Conservation (phyloP, 1,140 invertebrate species). For the Drosophila ercepeae region DNA sequence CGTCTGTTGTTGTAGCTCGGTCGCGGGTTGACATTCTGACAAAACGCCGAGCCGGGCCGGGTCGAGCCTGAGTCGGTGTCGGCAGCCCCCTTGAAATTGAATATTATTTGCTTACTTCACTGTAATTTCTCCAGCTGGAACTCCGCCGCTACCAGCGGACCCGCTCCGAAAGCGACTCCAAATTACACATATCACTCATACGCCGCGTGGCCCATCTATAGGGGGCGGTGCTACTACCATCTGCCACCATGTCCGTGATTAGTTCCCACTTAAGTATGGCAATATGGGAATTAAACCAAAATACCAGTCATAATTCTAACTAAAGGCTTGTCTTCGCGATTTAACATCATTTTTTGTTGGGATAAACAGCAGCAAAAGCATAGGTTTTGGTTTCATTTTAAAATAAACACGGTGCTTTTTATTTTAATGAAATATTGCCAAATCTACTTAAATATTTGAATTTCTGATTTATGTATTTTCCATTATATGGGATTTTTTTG, state of each 20-base stretch:
- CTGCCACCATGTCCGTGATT: constrained; percentile 11
- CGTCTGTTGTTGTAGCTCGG: constrained; percentile 50
- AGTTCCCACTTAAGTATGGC: constrained; percentile 12
- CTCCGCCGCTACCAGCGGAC: not conserved
- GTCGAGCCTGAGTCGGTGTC: not conserved
- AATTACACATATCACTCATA: constrained; percentile 70
- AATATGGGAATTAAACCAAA: not conserved
- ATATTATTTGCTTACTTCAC: constrained; percentile 68
- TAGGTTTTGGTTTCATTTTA: not conserved
- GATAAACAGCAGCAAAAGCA: not conserved
- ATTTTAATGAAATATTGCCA: not conserved
- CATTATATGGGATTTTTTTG: not conserved
- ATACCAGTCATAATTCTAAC: not conserved
- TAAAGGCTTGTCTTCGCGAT: not conserved
- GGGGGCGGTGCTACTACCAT: constrained; percentile 20
- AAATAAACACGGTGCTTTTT: no score
- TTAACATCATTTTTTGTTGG: not conserved
- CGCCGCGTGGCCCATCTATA: constrained; percentile 18
- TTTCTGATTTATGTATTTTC: not conserved
- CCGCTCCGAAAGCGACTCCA: not conserved
- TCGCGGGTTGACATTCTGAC: constrained; percentile 67
- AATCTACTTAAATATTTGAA: not conserved
- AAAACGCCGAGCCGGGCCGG: constrained; percentile 48
- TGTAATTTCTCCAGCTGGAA: constrained; percentile 41
- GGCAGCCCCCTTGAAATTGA: constrained; percentile 60